Percentiles rank a stretch among this genome's conserved stretches.
Evolutionary conservation across 2,113 vertebrate genomes (phyloP).

Genomic region (Ammospiza caudacuta): DNA sequence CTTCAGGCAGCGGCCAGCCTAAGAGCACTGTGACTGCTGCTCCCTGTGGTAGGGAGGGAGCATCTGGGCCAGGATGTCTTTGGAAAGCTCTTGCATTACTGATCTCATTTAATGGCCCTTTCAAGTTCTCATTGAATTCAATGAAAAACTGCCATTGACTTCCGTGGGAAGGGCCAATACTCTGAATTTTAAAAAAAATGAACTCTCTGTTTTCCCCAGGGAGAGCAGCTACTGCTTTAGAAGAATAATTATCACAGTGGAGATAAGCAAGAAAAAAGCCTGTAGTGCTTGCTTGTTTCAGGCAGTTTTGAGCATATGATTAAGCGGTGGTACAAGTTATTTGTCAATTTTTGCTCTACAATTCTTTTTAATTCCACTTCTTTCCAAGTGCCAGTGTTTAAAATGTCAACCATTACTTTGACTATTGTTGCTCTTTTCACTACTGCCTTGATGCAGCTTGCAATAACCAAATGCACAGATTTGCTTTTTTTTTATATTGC

Average conservation of each 20-base stretch:
- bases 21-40: background rate
- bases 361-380: conserved; percentile 5
- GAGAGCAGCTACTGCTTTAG: background rate
- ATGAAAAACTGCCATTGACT: background rate
- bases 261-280: background rate
- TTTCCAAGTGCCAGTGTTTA: conserved; percentile 14
- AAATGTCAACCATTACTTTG: conserved; percentile 44
- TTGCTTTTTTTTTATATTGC: background rate
- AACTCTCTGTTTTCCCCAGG: background rate
- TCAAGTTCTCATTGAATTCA: background rate
- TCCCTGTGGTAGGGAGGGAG: background rate
- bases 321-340: background rate
- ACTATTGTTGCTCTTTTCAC: conserved; percentile 43
- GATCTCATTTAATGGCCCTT: background rate
- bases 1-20: background rate
- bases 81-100: background rate
- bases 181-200: background rate
- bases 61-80: background rate
- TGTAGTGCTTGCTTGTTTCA: background rate
- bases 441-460: background rate
- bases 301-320: background rate
- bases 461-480: background rate
- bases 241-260: background rate
- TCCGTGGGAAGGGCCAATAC: background rate
- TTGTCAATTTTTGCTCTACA: conserved; percentile 9